A percentile compares a stretch with the other conserved stretches of the same genome.
These are phyloP conservation scores for Aegotheles bennettii DNA, from an alignment of 2,113 vertebrate species.

Conservation along the genomic window DNA sequence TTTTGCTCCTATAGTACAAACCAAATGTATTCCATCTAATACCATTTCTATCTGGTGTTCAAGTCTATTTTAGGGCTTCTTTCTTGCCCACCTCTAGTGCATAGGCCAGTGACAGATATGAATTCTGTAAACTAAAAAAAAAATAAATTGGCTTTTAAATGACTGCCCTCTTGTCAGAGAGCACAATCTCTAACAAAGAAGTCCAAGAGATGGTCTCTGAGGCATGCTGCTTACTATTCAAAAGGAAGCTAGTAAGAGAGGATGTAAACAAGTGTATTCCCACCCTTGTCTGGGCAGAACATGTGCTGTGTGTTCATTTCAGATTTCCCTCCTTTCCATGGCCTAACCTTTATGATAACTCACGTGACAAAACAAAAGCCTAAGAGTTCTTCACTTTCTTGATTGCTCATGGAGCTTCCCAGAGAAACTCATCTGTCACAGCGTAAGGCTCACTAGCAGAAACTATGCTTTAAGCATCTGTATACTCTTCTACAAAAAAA, in stretches of 20 bases:
- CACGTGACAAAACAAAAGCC: background rate
- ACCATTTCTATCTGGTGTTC: background rate
- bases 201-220: background rate
- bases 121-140: background rate
- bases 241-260: background rate
- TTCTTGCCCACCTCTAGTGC: background rate
- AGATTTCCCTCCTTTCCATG: background rate
- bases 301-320: background rate
- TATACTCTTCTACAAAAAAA: background rate
- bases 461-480: background rate
- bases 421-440: background rate
- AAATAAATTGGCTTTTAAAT: background rate
- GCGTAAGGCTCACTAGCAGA: background rate
- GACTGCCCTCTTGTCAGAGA: background rate
- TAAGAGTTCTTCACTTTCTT: background rate
- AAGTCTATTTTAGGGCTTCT: background rate
- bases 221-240: background rate
- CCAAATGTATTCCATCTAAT: background rate
- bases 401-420: background rate
- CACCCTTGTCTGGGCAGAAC: background rate
- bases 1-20: background rate
- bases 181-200: background rate
- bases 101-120: background rate
- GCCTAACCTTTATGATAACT: background rate
- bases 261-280: conserved; percentile 10